Base-by-base conservation (phyloP, 2,797 vertebrate species). In the Podarcis lilfordi region DNA sequence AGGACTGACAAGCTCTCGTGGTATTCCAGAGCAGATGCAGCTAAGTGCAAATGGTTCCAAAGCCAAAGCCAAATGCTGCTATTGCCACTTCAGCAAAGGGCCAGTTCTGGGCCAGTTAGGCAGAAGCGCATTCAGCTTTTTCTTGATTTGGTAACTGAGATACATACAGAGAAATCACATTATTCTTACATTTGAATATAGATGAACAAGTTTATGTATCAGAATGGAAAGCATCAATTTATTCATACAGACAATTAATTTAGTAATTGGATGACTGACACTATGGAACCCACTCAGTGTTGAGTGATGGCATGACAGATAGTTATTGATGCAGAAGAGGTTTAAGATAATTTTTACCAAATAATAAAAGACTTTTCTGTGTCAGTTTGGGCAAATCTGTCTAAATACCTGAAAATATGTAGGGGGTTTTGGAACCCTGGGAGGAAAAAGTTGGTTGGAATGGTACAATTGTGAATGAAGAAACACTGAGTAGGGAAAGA, bases 21-120 rank as follows among this genome's bases (percentile, higher is more conserved):
- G n/a, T 79, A 5, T 88, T 80, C 43, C 50, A 88, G 82, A 88
- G 82, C 82, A 84, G 66, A 35, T 88, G 82, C 89, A 84, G 78
- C 90, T 91, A 80, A 66, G 76, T 78, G 50, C 40, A 92, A 84
- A 77, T 78, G 11, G 40, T 59, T 72, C 27, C 64, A 71, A 64
- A 71, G 55, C 29, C 55, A n/a, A 4, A 84, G 43, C 74, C 19
- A 78, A 78, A 8, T 71, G 50, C 66, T 78, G n/a, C 27, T 55
- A 40, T 27, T 79, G 82, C 66, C 45, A 77, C n/a, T 82, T 77
- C 77, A 82, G 43, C 15, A 77, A 50, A 37, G 35, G 32, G 32
- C 32, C 32, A 32, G 50, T 88, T 84, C 75, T 79, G 21, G 75
- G 21, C 45, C 29, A 79, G 35, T 71, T 29, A 71, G 15, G 27